Evolutionary conservation across 2,888 invertebrate species (phyloP).

Genomic region (Empis stercorea): DNA sequence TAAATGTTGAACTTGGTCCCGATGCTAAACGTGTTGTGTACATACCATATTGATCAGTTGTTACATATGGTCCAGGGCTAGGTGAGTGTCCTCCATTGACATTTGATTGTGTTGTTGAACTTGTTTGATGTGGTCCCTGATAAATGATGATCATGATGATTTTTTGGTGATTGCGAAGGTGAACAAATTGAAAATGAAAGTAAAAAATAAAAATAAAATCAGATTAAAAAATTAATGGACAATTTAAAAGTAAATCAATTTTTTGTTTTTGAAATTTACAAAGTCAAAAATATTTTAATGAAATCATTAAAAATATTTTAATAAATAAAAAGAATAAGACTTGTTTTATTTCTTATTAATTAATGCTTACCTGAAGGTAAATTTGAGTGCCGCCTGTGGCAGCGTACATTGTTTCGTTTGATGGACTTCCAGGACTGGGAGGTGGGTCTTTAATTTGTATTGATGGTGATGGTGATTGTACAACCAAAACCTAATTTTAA

Average conservation of each 20-base stretch:
- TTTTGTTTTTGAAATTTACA: no score
- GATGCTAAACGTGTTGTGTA: slow-evolving; percentile 32
- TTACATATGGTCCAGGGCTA: slow-evolving; percentile 36
- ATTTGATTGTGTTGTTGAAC: slow-evolving; percentile 23
- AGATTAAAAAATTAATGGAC: neutral
- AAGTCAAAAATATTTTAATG: no score
- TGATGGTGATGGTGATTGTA: slow-evolving; percentile 29
- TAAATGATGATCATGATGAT: neutral
- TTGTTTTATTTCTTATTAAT: neutral
- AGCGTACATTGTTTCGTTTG: slow-evolving; percentile 35
- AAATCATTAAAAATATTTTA: neutral
- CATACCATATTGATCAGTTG: slow-evolving; percentile 35
- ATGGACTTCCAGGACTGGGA: slow-evolving; percentile 32
- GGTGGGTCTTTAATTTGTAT: slow-evolving; percentile 32
- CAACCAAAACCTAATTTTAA: slow-evolving; percentile 32
- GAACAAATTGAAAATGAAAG: neutral
- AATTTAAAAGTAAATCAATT: no score
- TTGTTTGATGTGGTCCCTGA: slow-evolving; percentile 29
- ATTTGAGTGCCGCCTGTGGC: slow-evolving; percentile 38
- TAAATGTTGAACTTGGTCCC: slow-evolving; percentile 41
- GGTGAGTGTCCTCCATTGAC: slow-evolving; percentile 34
- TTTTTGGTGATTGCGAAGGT: neutral
- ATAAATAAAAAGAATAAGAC: neutral
- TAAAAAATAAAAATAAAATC: neutral
- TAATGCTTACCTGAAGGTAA: slow-evolving; percentile 35